Evolutionary conservation across 2,113 vertebrate species (phyloP), one percentile per base, ranked within the genome.

Genomic region (Mungos mungo): DNA sequence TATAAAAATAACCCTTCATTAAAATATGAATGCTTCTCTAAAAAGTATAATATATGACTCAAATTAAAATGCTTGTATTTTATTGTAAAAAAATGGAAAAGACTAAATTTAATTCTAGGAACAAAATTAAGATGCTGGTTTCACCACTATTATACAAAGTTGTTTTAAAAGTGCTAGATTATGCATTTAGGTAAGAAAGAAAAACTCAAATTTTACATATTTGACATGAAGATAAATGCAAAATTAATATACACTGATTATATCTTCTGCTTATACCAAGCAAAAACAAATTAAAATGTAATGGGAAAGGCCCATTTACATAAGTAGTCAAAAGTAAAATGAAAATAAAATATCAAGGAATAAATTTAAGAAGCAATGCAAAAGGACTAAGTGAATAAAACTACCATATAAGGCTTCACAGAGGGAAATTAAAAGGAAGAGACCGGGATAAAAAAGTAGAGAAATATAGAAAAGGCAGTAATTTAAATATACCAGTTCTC

Each of bases 181-280:
- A 88, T 45, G 19, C 9, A 82, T 77, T 97, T 52, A 82, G 16
- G 85, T 27, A 93, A 74, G 60, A 81, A 33, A 94, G 60, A 25
- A 90, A 87, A 84, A 72, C 4, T 68, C 47, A 94, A 88, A 71
- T 69, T 81, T 66, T 82, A 83, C 33, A 60, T 38, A 74, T 94
- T 90, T 86, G 31, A 89, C 65, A 83, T 93, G 19, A 66, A 83
- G 21, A 50, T 90, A 80, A 94, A 35, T 68, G 33, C 29, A 97
- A 94, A 92, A 90, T 97, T 93, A 82, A 96, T 93, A 89, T 60
- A 21, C 29, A 97, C 31, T 94, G 35, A 84, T 82, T 63, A 83
- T 74, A 87, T 80, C 23, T 95, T 94, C 66, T 27, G 76, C 93
- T 98, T 91, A 85, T 81, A 81, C 11, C 6, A 96, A 63, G 2